Conservation (phyloP, 2,113 vertebrate species). For the Guaruba guarouba region DNA sequence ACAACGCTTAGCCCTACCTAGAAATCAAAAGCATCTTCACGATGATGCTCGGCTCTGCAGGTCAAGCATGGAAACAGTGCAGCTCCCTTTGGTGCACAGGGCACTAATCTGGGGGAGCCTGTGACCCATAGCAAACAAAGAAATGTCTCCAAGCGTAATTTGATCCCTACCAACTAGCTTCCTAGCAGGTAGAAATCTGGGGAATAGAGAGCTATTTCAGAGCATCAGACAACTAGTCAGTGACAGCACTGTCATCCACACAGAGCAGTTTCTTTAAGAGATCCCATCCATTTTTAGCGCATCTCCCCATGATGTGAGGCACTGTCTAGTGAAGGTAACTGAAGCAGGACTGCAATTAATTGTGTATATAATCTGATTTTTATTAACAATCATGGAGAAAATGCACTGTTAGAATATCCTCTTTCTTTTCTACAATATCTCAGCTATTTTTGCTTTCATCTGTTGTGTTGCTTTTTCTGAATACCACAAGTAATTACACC, state of each 20-base stretch:
- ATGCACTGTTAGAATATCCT: neutral
- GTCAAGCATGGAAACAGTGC: neutral
- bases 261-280: neutral
- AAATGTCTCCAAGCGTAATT: neutral
- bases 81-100: neutral
- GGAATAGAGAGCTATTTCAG: neutral
- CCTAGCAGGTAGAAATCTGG: neutral
- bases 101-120: neutral
- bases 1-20: neutral
- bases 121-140: neutral
- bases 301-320: neutral
- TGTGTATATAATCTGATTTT: neutral
- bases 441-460: neutral
- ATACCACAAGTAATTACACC: constrained; percentile 1
- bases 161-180: neutral
- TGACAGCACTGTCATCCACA: neutral
- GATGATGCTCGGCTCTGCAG: neutral
- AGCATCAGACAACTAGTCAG: neutral
- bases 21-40: neutral
- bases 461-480: neutral
- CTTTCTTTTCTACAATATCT: neutral
- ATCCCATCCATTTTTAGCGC: neutral
- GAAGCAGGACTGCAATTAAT: neutral
- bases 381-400: neutral
- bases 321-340: neutral